Evolutionary conservation across 2,888 invertebrate genomes (phyloP), one percentile per base, ranked within the genome.

Genomic region (Scelioninae gen. 2): DNA sequence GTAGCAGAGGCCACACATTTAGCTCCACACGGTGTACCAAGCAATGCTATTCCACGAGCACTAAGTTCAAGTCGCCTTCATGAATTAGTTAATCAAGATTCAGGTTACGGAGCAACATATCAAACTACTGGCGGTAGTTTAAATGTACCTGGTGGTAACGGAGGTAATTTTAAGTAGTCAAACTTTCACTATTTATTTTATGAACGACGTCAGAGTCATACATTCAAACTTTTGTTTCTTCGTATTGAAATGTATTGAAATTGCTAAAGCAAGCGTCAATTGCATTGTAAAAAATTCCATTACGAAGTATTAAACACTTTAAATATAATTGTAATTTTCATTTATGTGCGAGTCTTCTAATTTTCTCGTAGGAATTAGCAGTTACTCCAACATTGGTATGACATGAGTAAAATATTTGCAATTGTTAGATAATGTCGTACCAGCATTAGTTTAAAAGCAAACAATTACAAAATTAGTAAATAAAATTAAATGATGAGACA

Each of bases 1-100:
- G 89, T 91, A 37, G 91, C 91, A 0, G 91, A 91, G 79, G 96
- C 94, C 84, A 94, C 94, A 31, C 96, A 96, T 87, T 88, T 96
- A 82, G 96, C 96, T 64, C 96, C 96, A n/a, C 96, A 96, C 84
- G 96, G 96, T 50, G 96, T 96, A 53, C 96, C 96, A 46, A 94
- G 95, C 83, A 95, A 95, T 88, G 96, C 96, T 15, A 92, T 95
- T 82, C 95, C 95, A 0, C 90, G 95, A 75, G 95, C 94, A 53
- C 88, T 95, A 18, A 94, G 94, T 78, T 94, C 94, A 82, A 91
- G 91, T 77, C 91, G 94, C 70, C 89, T 95, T 33, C 92, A 94
- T 77, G 95, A 95, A 85, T 88, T 94, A 79, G 89, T 92, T 74
- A 91, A 91, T 78, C 92, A 92, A 85, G 91, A 92, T 63, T 76